Evolutionary conservation across 2,113 vertebrate genomes (phyloP).

Genomic region (Suncus etruscus): DNA sequence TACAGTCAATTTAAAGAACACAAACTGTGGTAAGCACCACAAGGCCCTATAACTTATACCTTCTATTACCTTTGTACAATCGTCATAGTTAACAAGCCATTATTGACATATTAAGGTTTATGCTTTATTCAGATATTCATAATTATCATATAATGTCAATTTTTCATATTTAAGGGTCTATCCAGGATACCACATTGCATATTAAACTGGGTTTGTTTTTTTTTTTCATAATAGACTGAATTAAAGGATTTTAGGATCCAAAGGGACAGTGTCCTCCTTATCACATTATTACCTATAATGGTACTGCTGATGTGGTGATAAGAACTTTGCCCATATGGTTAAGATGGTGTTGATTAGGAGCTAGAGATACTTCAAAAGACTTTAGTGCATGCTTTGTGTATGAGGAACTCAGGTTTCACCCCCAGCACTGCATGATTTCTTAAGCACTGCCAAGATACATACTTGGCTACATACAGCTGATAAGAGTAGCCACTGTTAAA

Average conservation of each 20-base stretch:
- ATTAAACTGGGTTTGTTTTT: background rate
- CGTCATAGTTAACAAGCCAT: background rate
- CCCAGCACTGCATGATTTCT: no score
- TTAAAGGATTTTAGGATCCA: slow-evolving; percentile 2
- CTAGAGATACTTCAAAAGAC: no score
- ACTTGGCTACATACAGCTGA: no score
- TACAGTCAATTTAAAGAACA: no score
- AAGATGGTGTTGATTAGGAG: no score
- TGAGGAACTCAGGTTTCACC: no score
- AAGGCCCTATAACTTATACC: no score
- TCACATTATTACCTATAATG: background rate
- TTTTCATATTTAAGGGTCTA: background rate
- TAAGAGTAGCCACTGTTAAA: no score
- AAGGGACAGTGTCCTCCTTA: background rate
- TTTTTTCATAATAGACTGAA: background rate
- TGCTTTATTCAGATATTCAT: background rate
- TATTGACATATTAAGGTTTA: background rate
- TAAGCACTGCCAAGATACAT: no score
- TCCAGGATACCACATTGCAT: background rate
- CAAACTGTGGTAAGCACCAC: no score
- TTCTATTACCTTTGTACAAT: background rate
- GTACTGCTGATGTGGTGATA: background rate
- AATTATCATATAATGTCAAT: background rate
- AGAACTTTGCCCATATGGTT: no score
- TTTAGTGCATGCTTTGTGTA: no score